Percentiles rank a stretch among this genome's conserved stretches.
Conservation (phyloP, 2,888 invertebrate genomes). For the Noctua janthina region DNA sequence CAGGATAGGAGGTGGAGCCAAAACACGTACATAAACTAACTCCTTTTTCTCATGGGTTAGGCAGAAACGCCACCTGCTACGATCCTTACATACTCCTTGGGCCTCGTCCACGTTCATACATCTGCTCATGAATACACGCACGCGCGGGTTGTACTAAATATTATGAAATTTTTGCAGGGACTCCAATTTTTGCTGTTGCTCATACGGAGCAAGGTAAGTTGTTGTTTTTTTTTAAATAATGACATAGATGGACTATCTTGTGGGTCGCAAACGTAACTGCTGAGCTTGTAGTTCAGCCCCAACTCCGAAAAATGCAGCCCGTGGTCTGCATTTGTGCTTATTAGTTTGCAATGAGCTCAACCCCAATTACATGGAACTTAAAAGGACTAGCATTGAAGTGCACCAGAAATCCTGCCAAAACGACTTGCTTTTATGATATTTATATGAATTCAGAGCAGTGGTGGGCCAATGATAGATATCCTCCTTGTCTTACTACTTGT, state of each 20-base stretch:
- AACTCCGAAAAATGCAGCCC: not conserved
- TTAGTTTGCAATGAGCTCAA: not conserved
- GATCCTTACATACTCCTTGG: not conserved
- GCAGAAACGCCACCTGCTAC: not conserved
- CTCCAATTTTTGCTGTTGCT: constrained; percentile 28
- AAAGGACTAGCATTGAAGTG: not conserved
- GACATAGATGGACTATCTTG: not conserved
- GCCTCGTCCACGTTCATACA: not conserved
- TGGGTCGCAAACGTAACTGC: not conserved
- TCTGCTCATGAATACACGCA: not conserved
- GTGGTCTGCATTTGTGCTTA: not conserved
- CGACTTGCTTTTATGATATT: not conserved
- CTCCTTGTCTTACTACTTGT: no score
- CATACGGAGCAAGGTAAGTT: constrained; percentile 20
- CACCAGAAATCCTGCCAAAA: not conserved
- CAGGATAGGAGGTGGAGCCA: no score
- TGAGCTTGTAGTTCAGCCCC: not conserved
- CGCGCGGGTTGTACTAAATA: not conserved
- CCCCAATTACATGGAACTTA: not conserved
- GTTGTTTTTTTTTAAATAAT: not conserved
- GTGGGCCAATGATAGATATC: not conserved
- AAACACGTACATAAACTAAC: no score
- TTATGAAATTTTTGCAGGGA: constrained; percentile 25
- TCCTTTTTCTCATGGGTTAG: no score
- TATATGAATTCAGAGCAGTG: not conserved